phyloP scores from a whole-genome alignment of 2,113 vertebrate species.

The Tricholaema leucomelas region DNA sequence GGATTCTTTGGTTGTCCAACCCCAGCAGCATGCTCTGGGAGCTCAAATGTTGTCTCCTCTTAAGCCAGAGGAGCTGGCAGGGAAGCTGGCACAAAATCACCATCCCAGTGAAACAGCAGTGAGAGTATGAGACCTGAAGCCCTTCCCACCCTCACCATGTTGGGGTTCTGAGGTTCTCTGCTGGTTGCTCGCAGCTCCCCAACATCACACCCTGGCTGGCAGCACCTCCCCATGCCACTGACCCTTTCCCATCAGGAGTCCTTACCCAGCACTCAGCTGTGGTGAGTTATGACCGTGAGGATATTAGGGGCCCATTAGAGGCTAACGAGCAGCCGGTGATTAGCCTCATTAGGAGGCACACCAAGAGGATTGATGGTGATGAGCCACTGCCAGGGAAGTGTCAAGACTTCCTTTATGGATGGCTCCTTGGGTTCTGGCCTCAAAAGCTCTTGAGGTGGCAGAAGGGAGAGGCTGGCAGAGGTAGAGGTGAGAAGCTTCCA shows the following conservation, averaged over 20 bases:
- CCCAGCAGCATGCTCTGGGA: no score
- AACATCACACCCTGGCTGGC: background rate
- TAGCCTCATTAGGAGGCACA: slow-evolving; percentile 21
- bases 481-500: background rate
- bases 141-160: no score
- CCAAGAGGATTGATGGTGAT: slow-evolving; percentile 28
- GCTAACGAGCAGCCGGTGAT: slow-evolving; percentile 33
- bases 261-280: background rate
- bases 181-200: background rate
- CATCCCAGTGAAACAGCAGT: no score
- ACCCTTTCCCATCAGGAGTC: background rate
- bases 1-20: no score
- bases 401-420: background rate
- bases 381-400: slow-evolving; percentile 13
- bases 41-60: no score
- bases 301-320: slow-evolving; percentile 53
- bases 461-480: background rate
- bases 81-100: no score
- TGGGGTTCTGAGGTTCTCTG: no score
- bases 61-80: no score
- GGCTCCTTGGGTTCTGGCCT: background rate
- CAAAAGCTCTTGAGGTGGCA: background rate
- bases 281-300: slow-evolving; percentile 14
- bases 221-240: background rate
- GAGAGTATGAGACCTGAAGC: no score